phyloP scores from a whole-genome alignment of 2,797 vertebrate species.

The Euthynnus affinis region DNA sequence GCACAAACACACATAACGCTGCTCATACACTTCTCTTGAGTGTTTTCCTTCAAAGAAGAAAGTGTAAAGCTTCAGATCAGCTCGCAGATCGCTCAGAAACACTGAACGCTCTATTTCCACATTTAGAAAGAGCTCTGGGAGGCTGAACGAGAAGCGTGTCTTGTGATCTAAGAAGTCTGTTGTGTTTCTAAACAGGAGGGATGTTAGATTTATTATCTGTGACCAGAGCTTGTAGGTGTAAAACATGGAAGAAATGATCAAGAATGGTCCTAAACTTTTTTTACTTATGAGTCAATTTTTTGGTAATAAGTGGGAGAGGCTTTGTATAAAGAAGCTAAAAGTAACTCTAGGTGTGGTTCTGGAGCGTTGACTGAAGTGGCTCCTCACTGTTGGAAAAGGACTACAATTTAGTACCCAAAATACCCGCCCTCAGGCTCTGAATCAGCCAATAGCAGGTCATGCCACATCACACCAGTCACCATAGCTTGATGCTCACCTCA shows the following conservation, averaged over 20 bases:
- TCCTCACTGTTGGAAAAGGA: neutral
- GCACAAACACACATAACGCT: neutral
- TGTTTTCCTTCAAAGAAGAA: neutral
- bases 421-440: neutral
- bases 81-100: neutral
- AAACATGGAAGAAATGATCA: neutral
- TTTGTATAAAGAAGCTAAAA: neutral
- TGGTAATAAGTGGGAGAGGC: neutral
- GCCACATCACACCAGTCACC: neutral
- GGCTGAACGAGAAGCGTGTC: slow-evolving; percentile 4
- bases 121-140: slow-evolving; percentile 26
- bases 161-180: slow-evolving; percentile 33
- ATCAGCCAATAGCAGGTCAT: neutral
- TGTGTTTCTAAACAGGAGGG: neutral
- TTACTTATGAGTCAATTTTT: neutral
- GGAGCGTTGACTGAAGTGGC: neutral
- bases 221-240: neutral
- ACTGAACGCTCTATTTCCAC: neutral
- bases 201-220: neutral
- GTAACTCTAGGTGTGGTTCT: neutral
- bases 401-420: slow-evolving; percentile 22
- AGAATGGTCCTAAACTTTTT: neutral
- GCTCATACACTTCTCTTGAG: too few species aligned
- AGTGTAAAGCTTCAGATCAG: slow-evolving; percentile 4
- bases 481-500: neutral